Evolutionary conservation across 2,888 invertebrate genomes (phyloP).

Genomic region (Athalia rosae): DNA sequence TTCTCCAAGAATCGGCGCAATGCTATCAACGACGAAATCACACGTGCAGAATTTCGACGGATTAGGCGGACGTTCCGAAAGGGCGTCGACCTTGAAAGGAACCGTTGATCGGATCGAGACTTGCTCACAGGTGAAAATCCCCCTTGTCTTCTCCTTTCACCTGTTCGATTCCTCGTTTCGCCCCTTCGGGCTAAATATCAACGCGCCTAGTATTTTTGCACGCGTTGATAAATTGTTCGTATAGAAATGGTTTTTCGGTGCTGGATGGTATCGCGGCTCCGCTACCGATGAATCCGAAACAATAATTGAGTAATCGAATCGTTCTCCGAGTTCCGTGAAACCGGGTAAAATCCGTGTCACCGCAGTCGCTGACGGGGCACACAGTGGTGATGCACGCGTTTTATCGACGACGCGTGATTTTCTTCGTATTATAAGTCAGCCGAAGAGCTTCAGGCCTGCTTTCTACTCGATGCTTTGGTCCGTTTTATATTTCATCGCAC

Average conservation of each 20-base stretch:
- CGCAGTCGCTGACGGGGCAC: background rate
- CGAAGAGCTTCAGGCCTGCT: background rate
- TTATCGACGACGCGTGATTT: conserved; percentile 13
- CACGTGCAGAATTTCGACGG: background rate
- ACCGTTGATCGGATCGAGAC: conserved; percentile 58
- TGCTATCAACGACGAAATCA: background rate
- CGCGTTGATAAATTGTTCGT: too few species aligned
- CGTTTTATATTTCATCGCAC: conserved; percentile 22
- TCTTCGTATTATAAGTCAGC: conserved; percentile 1
- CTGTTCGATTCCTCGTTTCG: background rate
- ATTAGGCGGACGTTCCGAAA: conserved; percentile 54
- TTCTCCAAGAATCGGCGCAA: conserved; percentile 4
- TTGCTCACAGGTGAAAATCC: conserved; percentile 51
- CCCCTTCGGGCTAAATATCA: background rate
- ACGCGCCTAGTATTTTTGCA: background rate
- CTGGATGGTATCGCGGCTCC: background rate
- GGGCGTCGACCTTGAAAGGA: conserved; percentile 61
- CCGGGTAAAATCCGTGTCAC: conserved; percentile 24
- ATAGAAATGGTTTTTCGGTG: background rate
- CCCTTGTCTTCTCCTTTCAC: background rate
- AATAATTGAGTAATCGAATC: background rate
- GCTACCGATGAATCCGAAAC: background rate
- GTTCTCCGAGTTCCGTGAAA: conserved; percentile 1
- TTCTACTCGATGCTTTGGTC: conserved; percentile 25
- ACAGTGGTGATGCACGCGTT: background rate